A percentile compares a stretch with the other conserved stretches of the same genome.
Conservation (phyloP, 2,888 invertebrate species). For the Hydropsyche betteni region DNA sequence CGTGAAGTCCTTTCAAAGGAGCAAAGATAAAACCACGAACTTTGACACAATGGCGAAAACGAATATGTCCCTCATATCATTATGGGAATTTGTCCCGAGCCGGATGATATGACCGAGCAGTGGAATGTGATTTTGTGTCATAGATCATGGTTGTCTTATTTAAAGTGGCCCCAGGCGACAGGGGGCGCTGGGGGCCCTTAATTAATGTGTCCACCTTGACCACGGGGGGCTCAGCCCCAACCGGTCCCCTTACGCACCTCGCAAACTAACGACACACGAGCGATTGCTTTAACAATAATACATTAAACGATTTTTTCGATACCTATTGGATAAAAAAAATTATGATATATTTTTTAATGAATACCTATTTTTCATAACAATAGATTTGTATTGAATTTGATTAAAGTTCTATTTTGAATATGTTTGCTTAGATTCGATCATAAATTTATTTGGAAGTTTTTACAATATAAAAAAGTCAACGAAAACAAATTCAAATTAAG, state of each 20-base stretch:
- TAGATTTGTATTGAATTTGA: no score
- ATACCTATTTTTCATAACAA: no score
- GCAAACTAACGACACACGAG: not conserved
- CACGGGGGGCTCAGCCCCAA: slow-evolving; percentile 41
- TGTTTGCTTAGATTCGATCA: no score
- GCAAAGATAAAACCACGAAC: not conserved
- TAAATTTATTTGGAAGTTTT: no score
- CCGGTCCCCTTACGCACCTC: slow-evolving; percentile 22
- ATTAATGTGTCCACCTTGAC: slow-evolving; percentile 49
- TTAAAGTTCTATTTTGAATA: no score
- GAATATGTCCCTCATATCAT: not conserved
- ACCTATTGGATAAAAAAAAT: no score
- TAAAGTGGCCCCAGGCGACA: slow-evolving; percentile 26
- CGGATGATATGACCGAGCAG: slow-evolving; percentile 4
- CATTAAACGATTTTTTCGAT: no score
- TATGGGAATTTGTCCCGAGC: no score
- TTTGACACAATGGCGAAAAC: not conserved
- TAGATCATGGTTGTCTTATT: slow-evolving; percentile 42
- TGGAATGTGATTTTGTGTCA: slow-evolving; percentile 42
- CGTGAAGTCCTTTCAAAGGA: not conserved
- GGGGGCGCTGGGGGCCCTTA: slow-evolving; percentile 42
- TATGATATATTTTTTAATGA: no score
- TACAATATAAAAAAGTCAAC: no score
- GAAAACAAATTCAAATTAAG: no score
- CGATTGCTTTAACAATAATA: no score